A percentile compares a stretch with the other conserved stretches of the same genome.
phyloP scores from a whole-genome alignment of 2,888 invertebrate genomes.

The Branchipolynoe longqiensis region DNA sequence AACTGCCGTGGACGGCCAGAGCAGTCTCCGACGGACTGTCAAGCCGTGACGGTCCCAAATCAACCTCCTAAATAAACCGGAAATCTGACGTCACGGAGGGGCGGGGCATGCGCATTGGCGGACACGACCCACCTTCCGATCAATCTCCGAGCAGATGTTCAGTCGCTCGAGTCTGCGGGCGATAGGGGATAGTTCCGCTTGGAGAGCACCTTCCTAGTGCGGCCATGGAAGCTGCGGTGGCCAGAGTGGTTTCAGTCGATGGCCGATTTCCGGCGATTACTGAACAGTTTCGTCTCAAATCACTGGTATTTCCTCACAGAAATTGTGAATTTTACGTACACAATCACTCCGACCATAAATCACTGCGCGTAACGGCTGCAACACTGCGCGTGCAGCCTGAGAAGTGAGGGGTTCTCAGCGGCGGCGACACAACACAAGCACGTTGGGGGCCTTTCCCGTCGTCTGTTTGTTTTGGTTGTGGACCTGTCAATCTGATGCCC shows the following conservation, averaged over 20 bases:
- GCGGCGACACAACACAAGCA: not conserved
- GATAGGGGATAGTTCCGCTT: not conserved
- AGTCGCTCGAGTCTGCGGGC: too few species aligned
- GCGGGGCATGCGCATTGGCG: constrained; percentile 36
- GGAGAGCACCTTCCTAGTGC: constrained; percentile 18
- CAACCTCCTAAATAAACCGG: constrained; percentile 62
- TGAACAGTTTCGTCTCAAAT: not conserved
- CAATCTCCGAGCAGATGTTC: constrained; percentile 12
- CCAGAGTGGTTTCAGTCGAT: not conserved
- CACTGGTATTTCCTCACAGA: not conserved
- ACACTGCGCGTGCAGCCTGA: not conserved
- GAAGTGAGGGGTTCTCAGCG: too few species aligned
- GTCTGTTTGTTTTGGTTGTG: constrained; percentile 55
- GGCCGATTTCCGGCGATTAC: constrained; percentile 21
- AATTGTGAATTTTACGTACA: not conserved
- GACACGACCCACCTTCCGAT: constrained; percentile 18
- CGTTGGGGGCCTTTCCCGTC: constrained; percentile 10
- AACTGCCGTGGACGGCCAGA: constrained; percentile 41
- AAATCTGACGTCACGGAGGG: constrained; percentile 52
- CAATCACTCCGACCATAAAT: not conserved
- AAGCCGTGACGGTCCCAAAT: constrained; percentile 58
- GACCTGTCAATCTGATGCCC: constrained; percentile 25
- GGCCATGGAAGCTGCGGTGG: constrained; percentile 15
- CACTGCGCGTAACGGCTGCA: too few species aligned
- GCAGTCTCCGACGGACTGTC: constrained; percentile 33